Base-by-base conservation (phyloP, 2,888 invertebrate species). In the Diaperis boleti region DNA sequence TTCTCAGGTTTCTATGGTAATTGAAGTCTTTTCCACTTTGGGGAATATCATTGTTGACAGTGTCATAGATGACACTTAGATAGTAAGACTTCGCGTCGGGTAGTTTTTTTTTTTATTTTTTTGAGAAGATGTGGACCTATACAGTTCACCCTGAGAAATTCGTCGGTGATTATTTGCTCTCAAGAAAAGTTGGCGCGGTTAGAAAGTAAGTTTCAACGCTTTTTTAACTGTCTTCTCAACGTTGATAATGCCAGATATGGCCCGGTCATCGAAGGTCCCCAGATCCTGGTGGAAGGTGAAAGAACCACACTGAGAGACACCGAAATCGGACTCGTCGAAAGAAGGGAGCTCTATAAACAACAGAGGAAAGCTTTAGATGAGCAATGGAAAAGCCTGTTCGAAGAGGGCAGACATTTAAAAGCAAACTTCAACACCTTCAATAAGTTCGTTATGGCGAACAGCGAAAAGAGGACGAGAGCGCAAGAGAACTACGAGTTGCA, bases 381-480 rank as follows among this genome's bases (percentile, higher is more conserved):
- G 13, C 11, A 33, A 37, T 56, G 56, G 56, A 7, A 3, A 2
- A n/a, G 22, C 3, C 33, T 56, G 7, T 18, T 3, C 5, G 2
- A 8, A 3, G 45, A 56, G 7, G 56, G 37, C 1, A 8, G 20
- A n/a, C 13, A n/a, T 1, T n/a, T 56, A 1, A 15, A 44, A 15
- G 13, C 17, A 1, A 56, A 56, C 10, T 35, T 56, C 14, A 13
- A 8, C n/a, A 3, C 33, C 1, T 56, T 56, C 10, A 56, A 56
- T 31, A 4, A 45, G 13, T 56, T 56, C 10, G 8, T 56, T 1
- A 14, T 44, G 4, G 14, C 15, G 1, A 56, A 56, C 31, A n/a
- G 8, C 1, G 56, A 56, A 3, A 56, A 56, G 10, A 31, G 56
- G 8, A 56, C 33, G 17, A 15, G 56, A 33, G 47, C 59, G 2